These are phyloP conservation scores for Dascillus cervinus DNA, from an alignment of 2,888 invertebrate species.

Conservation along the genomic window DNA sequence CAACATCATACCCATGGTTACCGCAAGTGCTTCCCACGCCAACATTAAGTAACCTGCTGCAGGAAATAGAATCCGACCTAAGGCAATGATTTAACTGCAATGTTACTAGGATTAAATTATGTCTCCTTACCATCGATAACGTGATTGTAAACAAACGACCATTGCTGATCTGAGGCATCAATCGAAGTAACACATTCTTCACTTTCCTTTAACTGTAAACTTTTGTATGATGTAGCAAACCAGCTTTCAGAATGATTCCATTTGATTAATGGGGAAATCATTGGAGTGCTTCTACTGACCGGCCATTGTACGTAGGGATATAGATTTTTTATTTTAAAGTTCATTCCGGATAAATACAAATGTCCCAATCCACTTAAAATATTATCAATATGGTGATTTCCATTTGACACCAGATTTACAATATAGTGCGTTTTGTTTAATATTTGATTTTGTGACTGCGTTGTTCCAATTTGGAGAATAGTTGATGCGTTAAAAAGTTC, in stretches of 20 bases:
- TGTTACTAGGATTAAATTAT: not conserved
- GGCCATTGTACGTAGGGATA: no score
- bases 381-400: no score
- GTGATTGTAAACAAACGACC: conserved; percentile 69
- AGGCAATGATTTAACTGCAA: not conserved
- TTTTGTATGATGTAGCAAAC: conserved; percentile 61
- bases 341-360: no score
- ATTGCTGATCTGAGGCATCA: conserved; percentile 57
- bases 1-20: not conserved
- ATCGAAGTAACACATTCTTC: conserved; percentile 57
- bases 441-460: no score
- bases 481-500: no score
- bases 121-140: conserved; percentile 65
- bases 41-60: not conserved
- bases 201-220: conserved; percentile 59
- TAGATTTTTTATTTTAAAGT: no score
- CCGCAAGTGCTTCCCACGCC: conserved; percentile 1
- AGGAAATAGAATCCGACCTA: conserved; percentile 1
- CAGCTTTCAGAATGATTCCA: conserved; percentile 83
- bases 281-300: no score
- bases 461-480: no score
- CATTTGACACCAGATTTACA: no score
- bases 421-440: no score
- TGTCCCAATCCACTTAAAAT: no score
- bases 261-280: no score